Conservation (phyloP, 2,888 invertebrate genomes). For the Lymantria monacha region DNA sequence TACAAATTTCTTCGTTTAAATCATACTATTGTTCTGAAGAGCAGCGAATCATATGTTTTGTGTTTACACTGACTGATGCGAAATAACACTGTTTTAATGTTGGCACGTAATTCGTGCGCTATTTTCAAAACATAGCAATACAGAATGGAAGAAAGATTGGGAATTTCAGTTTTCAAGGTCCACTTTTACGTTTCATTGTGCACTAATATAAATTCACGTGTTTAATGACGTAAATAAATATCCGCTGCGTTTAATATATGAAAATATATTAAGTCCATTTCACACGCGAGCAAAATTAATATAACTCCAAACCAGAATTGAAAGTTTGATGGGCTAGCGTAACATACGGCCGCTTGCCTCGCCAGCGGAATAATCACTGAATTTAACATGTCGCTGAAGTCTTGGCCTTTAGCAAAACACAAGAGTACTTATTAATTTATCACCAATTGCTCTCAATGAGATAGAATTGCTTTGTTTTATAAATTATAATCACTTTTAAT, state of each 20-base stretch:
- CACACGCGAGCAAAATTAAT: constrained; percentile 69
- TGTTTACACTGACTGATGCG: constrained; percentile 38
- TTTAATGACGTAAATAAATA: constrained; percentile 12
- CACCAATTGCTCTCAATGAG: neutral
- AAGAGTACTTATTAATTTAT: neutral
- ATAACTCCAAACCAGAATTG: constrained; percentile 74
- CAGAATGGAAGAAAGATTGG: constrained; percentile 22
- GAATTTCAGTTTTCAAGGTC: constrained; percentile 33
- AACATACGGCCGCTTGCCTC: constrained; percentile 50
- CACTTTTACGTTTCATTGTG: constrained; percentile 14
- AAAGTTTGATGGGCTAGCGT: constrained; percentile 58
- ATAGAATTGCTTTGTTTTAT: neutral
- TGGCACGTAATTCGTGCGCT: constrained; percentile 44
- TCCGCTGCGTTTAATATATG: constrained; percentile 39
- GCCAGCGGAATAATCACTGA: constrained; percentile 67
- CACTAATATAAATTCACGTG: neutral
- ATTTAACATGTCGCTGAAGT: constrained; percentile 41
- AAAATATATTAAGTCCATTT: constrained; percentile 75
- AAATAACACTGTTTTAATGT: constrained; percentile 24
- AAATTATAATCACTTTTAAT: neutral
- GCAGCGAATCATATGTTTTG: constrained; percentile 41
- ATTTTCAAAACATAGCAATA: constrained; percentile 47
- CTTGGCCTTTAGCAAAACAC: constrained; percentile 8
- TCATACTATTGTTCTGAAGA: constrained; percentile 9
- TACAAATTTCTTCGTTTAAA: neutral